Percentiles rank a stretch among this genome's conserved stretches.
These are phyloP conservation scores for Tetramorium alpestre DNA, from an alignment of 1,140 invertebrate genomes.

Conservation along the genomic window DNA sequence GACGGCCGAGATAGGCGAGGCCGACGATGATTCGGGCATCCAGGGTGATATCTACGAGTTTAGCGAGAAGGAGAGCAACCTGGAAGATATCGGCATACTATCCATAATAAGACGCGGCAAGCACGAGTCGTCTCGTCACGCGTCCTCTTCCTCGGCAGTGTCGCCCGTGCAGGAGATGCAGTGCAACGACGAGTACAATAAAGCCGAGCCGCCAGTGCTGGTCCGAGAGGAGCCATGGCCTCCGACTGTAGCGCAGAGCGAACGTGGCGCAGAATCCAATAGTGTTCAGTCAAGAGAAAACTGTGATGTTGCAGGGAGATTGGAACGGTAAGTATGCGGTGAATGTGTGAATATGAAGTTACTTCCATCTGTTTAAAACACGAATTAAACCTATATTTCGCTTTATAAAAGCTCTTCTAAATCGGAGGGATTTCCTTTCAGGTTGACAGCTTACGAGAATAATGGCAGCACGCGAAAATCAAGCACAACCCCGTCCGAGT, in stretches of 20 bases:
- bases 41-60: conserved; percentile 85
- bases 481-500: conserved; percentile 49
- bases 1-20: conserved; percentile 75
- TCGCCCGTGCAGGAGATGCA: conserved; percentile 74
- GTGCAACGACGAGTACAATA: conserved; percentile 74
- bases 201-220: conserved; percentile 71
- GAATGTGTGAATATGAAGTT: background rate
- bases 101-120: conserved; percentile 76
- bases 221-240: conserved; percentile 77
- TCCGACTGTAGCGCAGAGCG: conserved; percentile 56
- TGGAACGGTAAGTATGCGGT: conserved; percentile 63
- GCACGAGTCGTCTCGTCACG: conserved; percentile 67
- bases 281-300: conserved; percentile 68
- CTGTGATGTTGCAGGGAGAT: conserved; percentile 66
- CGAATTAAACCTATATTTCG: background rate
- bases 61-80: conserved; percentile 83
- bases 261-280: conserved; percentile 48
- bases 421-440: conserved; percentile 57
- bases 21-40: conserved; percentile 84
- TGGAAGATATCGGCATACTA: conserved; percentile 80
- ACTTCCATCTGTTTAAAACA: background rate
- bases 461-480: conserved; percentile 70
- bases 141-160: conserved; percentile 34
- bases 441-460: conserved; percentile 71
- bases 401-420: background rate